phyloP scores from a whole-genome alignment of 2,113 vertebrate genomes.

The Daphoenositta chrysoptera region DNA sequence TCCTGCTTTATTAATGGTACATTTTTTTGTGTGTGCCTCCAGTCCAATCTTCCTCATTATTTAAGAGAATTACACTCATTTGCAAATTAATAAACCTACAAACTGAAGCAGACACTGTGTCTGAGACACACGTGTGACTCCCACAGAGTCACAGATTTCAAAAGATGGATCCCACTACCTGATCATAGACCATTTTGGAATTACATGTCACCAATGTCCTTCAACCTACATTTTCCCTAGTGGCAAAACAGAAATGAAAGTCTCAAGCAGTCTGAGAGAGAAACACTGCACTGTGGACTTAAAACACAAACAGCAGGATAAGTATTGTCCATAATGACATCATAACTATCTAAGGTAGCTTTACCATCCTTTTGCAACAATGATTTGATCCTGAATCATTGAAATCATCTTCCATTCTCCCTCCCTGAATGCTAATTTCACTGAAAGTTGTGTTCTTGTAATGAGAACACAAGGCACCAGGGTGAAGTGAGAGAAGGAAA shows the following conservation, averaged over 20 bases:
- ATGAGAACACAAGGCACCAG: accelerated
- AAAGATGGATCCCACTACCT: background rate
- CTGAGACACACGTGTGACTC: background rate
- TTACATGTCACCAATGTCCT: background rate
- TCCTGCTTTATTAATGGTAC: background rate
- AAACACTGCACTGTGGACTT: background rate
- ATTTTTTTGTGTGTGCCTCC: background rate
- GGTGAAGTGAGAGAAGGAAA: background rate
- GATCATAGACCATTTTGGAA: background rate
- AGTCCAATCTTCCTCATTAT: background rate
- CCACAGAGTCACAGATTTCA: background rate
- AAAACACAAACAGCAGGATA: background rate
- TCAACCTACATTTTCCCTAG: background rate
- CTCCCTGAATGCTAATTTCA: background rate
- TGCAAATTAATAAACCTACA: background rate
- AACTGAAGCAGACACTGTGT: background rate
- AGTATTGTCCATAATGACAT: background rate
- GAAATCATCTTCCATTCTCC: background rate
- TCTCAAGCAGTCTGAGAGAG: background rate
- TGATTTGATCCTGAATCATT: background rate
- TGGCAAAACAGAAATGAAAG: background rate
- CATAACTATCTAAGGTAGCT: background rate
- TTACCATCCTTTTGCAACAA: background rate
- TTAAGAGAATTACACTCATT: background rate
- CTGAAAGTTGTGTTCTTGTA: background rate